phyloP scores from a whole-genome alignment of 2,113 vertebrate genomes.

The Nasalis larvatus region DNA sequence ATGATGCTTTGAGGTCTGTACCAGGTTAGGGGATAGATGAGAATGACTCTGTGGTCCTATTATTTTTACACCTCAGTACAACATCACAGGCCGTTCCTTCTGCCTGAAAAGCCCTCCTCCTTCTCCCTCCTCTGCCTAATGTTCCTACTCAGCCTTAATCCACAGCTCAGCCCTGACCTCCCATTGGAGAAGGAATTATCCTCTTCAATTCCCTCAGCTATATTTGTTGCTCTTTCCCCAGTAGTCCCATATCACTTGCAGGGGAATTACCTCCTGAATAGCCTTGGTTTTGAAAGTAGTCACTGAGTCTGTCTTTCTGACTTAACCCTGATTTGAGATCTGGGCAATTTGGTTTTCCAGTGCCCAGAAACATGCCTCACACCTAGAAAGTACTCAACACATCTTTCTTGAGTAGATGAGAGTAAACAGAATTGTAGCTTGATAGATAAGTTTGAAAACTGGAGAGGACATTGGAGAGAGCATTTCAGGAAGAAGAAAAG shows the following conservation, averaged over 20 bases:
- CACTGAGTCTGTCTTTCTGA: neutral
- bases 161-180: neutral
- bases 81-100: neutral
- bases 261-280: neutral
- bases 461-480: neutral
- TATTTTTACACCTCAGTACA: neutral
- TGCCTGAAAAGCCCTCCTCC: neutral
- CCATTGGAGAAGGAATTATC: neutral
- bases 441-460: neutral
- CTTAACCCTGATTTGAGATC: neutral
- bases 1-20: neutral
- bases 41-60: neutral
- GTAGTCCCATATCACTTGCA: neutral
- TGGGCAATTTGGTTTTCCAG: neutral
- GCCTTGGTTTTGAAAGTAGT: neutral
- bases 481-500: neutral
- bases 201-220: neutral
- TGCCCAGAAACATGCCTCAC: neutral
- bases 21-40: neutral
- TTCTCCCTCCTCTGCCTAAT: neutral
- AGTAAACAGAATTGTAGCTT: neutral
- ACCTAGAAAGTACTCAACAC: neutral
- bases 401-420: neutral
- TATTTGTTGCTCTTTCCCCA: neutral
- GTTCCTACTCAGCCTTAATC: neutral